Conservation (phyloP, 92 coral and sea anemone species). For the Porites lobata region DNA sequence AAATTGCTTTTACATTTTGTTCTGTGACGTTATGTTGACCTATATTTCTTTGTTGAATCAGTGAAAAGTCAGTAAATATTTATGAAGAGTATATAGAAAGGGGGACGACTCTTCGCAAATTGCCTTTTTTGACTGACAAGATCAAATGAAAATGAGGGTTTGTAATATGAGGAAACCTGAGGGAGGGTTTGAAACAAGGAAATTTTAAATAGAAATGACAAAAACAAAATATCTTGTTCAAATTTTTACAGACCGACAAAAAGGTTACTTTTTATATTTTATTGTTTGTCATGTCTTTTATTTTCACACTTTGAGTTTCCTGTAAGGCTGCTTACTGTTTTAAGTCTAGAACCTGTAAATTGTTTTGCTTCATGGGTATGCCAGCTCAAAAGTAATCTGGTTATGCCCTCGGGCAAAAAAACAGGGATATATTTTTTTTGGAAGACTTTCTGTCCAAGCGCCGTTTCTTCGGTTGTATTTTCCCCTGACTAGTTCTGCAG, state of each 20-base stretch:
- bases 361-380: too few species aligned
- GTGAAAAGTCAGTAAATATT: not conserved
- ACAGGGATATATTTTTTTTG: too few species aligned
- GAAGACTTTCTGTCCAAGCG: too few species aligned
- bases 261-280: not conserved
- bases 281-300: not conserved
- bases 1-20: not conserved
- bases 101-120: not conserved
- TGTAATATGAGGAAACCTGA: not conserved
- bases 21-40: not conserved
- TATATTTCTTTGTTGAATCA: not conserved
- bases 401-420: too few species aligned
- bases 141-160: not conserved
- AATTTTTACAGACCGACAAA: not conserved
- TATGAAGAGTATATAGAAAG: constrained; percentile 13
- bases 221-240: not conserved
- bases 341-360: too few species aligned
- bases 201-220: not conserved
- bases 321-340: too few species aligned
- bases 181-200: not conserved
- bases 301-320: too few species aligned
- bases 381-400: too few species aligned
- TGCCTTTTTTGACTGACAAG: not conserved
- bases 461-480: too few species aligned
- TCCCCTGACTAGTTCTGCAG: too few species aligned